phyloP scores from a whole-genome alignment of 2,113 vertebrate genomes.

The Silurus asotus region DNA sequence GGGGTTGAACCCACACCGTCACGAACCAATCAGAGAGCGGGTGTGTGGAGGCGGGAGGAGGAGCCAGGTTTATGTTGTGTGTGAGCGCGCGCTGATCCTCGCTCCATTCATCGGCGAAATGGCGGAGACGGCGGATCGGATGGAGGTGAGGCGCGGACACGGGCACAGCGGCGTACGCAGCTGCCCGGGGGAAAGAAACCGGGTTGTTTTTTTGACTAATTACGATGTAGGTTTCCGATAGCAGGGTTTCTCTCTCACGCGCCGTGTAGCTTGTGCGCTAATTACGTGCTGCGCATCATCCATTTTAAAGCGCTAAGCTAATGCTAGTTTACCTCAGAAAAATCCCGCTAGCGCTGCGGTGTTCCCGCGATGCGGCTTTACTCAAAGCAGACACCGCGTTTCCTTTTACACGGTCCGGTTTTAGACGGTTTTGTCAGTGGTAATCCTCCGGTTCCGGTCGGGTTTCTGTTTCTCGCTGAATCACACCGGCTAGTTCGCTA shows the following conservation, averaged over 20 bases:
- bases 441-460: accelerated
- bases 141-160: constrained; percentile 68
- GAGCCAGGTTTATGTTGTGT: constrained; percentile 36
- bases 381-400: not conserved
- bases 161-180: not conserved
- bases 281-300: not conserved
- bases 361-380: accelerated
- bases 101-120: constrained; percentile 65
- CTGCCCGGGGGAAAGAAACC: not conserved
- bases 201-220: too few relatives aligned
- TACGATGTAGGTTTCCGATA: too few relatives aligned
- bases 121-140: constrained; percentile 73
- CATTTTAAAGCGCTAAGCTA: constrained; percentile 3
- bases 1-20: not conserved
- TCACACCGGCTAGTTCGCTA: constrained; percentile 14
- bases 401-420: too few relatives aligned
- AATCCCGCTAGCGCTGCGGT: not conserved
- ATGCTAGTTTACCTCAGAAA: not conserved
- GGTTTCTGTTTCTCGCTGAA: constrained; percentile 14
- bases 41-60: constrained; percentile 28
- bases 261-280: not conserved
- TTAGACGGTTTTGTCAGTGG: not conserved
- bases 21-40: constrained; percentile 31
- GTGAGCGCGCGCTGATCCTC: constrained; percentile 2
- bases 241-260: not conserved